Percentiles rank a stretch among this genome's conserved stretches.
phyloP scores from a whole-genome alignment of 2,113 vertebrate genomes.

The Tyto alba region DNA sequence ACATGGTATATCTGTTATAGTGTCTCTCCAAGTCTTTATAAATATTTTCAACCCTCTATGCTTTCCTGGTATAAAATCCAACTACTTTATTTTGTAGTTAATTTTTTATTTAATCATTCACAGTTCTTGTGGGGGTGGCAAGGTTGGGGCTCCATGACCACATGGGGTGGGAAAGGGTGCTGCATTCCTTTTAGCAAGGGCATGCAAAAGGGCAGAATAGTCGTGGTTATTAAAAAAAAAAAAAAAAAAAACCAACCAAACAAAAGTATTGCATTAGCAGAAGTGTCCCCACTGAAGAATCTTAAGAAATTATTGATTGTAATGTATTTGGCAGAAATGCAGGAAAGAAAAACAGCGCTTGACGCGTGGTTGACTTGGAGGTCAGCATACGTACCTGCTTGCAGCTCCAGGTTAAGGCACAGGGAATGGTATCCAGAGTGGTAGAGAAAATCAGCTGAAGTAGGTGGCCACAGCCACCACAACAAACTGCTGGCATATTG shows the following conservation, averaged over 20 bases:
- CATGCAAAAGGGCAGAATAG: neutral
- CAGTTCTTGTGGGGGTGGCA: neutral
- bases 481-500: neutral
- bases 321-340: neutral
- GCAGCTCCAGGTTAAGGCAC: neutral
- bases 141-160: neutral
- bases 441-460: neutral
- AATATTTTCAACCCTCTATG: neutral
- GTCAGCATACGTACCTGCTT: rapidly evolving
- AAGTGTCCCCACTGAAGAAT: neutral
- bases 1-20: neutral
- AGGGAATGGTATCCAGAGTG: neutral
- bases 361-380: neutral
- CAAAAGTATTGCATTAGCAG: neutral
- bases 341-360: neutral
- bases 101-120: neutral
- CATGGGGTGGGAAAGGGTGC: neutral
- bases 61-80: neutral
- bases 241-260: neutral
- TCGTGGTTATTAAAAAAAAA: neutral
- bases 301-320: neutral
- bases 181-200: neutral
- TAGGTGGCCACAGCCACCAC: neutral
- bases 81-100: neutral
- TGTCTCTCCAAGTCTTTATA: neutral